A percentile compares a stretch with the other conserved stretches of the same genome.
phyloP scores from a whole-genome alignment of 53 echinoderm and acorn worm genomes.

The Temnopleurus reevesii region DNA sequence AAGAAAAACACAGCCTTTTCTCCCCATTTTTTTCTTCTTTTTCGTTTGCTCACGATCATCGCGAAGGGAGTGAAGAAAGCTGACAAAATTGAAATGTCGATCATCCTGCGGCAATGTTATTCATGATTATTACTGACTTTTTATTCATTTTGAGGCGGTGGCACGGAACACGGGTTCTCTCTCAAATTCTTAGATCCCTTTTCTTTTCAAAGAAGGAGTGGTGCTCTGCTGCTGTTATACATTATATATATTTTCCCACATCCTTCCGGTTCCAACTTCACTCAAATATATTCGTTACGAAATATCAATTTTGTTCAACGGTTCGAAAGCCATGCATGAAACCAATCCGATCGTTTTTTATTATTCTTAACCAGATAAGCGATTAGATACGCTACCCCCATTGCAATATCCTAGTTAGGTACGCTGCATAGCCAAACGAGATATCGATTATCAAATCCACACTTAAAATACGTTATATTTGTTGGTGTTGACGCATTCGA shows the following conservation, averaged over 20 bases:
- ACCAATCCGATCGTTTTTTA: too few species aligned
- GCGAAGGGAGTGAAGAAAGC: background rate
- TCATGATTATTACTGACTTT: constrained; percentile 30
- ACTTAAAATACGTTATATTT: background rate
- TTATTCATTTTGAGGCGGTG: constrained; percentile 32
- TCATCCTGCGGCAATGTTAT: constrained; percentile 37
- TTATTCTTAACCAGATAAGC: too few species aligned
- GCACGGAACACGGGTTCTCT: background rate
- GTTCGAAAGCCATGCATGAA: too few species aligned
- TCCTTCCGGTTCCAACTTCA: too few species aligned
- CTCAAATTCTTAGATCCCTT: too few species aligned
- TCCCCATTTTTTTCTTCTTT: background rate
- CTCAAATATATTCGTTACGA: too few species aligned
- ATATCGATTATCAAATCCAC: background rate
- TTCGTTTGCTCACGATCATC: background rate
- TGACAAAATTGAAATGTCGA: constrained; percentile 36
- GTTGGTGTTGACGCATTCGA: background rate
- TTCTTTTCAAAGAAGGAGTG: too few species aligned
- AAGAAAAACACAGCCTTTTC: constrained; percentile 19
- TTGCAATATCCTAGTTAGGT: too few species aligned
- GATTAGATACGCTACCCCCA: too few species aligned
- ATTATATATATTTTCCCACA: too few species aligned
- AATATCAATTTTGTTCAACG: too few species aligned
- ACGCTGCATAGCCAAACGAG: background rate
- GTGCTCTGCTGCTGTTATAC: too few species aligned